Evolutionary conservation across 2,888 invertebrate genomes (phyloP).

Genomic region (Lasioglossum zephyrum): DNA sequence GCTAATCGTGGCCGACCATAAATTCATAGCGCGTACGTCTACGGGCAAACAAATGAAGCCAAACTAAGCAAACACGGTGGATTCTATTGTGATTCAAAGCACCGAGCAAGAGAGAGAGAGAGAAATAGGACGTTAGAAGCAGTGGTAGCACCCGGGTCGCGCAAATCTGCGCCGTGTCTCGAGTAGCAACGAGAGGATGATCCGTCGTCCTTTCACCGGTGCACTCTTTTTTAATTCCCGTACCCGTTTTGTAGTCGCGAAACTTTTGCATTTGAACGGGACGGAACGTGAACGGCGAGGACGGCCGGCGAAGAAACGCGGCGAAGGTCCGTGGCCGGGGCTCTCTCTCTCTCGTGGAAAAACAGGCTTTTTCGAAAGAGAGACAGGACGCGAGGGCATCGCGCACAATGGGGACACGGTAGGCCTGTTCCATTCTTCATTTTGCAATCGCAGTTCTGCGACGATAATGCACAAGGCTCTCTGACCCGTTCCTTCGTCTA

Average conservation of each 20-base stretch:
- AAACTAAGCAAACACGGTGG: slow-evolving; percentile 12
- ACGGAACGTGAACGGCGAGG: slow-evolving; percentile 1
- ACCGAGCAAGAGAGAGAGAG: slow-evolving; percentile 3
- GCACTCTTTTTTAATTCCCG: slow-evolving; percentile 66
- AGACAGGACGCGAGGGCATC: slow-evolving; percentile 35
- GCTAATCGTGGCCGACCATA: not conserved
- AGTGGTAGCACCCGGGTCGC: slow-evolving; percentile 23
- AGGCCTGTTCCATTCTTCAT: slow-evolving; percentile 59
- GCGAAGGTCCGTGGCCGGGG: slow-evolving; percentile 11
- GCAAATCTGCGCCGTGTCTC: slow-evolving; percentile 35
- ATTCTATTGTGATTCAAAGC: slow-evolving; percentile 49
- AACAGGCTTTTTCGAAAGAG: slow-evolving; percentile 67
- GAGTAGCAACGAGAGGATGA: slow-evolving; percentile 65
- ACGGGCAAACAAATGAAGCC: not conserved
- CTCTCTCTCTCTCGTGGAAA: slow-evolving; percentile 30
- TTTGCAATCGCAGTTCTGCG: slow-evolving; percentile 57
- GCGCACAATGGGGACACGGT: slow-evolving; percentile 45
- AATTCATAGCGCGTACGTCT: not conserved
- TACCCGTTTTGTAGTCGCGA: slow-evolving; percentile 75
- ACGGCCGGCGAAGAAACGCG: slow-evolving; percentile 10
- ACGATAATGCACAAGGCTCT: slow-evolving; percentile 50
- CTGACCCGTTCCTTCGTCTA: slow-evolving; percentile 48
- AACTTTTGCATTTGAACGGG: slow-evolving; percentile 74
- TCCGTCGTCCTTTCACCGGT: slow-evolving; percentile 63
- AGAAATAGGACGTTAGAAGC: slow-evolving; percentile 21